Percentiles rank a stretch among this genome's conserved stretches.
phyloP scores from a whole-genome alignment of 2,888 invertebrate genomes.

The Eulithis testata region DNA sequence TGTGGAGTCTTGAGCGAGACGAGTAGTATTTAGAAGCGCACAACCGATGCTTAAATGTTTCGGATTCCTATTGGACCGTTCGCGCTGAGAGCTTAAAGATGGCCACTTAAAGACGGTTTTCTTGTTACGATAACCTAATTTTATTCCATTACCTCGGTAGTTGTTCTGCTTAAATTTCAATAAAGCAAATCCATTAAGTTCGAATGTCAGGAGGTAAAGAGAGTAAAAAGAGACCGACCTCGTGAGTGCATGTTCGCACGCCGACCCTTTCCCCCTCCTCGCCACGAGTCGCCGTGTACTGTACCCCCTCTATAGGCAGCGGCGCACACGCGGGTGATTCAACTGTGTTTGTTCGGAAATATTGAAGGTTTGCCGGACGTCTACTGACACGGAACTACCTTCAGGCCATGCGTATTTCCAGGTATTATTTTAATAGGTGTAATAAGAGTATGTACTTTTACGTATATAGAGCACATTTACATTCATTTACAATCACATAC shows the following conservation, averaged over 20 bases:
- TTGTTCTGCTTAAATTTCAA: slow-evolving; percentile 79
- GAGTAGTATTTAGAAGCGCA: slow-evolving; percentile 51
- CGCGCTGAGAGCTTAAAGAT: slow-evolving; percentile 73
- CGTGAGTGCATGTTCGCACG: slow-evolving; percentile 70
- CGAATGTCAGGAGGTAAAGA: slow-evolving; percentile 79
- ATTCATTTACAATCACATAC: slow-evolving; percentile 7
- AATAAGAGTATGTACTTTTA: slow-evolving; percentile 44
- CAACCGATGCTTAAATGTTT: slow-evolving; percentile 66
- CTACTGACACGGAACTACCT: slow-evolving; percentile 80
- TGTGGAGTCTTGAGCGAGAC: slow-evolving; percentile 61
- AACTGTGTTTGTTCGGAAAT: slow-evolving; percentile 79
- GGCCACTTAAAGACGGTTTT: slow-evolving; percentile 79
- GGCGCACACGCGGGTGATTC: slow-evolving; percentile 60
- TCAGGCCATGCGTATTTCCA: slow-evolving; percentile 75
- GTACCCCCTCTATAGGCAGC: slow-evolving; percentile 26
- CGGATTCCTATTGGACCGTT: slow-evolving; percentile 78
- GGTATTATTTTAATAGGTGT: slow-evolving; percentile 64
- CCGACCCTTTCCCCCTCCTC: slow-evolving; percentile 43
- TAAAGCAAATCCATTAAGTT: slow-evolving; percentile 78
- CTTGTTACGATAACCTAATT: slow-evolving; percentile 83
- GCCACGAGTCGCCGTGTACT: slow-evolving; percentile 8
- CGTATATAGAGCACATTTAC: slow-evolving; percentile 52
- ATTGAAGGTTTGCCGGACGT: slow-evolving; percentile 83
- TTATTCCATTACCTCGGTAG: slow-evolving; percentile 74
- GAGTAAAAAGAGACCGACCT: slow-evolving; percentile 79